Conservation (phyloP, 2,797 vertebrate genomes). For the Sarcoramphus papa region DNA sequence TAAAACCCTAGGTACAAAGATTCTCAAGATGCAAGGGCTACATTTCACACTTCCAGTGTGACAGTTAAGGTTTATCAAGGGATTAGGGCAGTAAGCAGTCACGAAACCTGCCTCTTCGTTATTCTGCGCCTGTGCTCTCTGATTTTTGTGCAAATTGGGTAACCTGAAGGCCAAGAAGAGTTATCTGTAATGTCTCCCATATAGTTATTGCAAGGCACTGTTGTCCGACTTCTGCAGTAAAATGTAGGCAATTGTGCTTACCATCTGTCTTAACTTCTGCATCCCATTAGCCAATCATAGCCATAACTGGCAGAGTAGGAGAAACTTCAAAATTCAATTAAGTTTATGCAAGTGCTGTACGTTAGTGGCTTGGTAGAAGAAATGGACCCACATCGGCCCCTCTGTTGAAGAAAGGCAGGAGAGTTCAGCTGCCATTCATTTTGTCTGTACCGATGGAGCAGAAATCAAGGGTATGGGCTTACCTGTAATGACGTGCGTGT, state of each 20-base stretch:
- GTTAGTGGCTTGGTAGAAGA: not conserved
- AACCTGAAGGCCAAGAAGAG: not conserved
- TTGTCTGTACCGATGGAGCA: not conserved
- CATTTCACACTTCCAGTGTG: not conserved
- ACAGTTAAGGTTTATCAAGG: not conserved
- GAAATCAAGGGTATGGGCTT: not conserved
- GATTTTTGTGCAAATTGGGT: not conserved
- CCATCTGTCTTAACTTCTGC: not conserved
- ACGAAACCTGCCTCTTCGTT: not conserved
- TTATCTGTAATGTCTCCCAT: not conserved
- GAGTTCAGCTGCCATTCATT: not conserved
- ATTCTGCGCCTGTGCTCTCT: not conserved
- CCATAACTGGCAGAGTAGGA: not conserved
- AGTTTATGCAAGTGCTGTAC: not conserved
- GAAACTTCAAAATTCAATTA: not conserved
- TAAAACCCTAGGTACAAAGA: not conserved
- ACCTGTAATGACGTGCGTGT: accelerated
- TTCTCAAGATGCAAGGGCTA: accelerated
- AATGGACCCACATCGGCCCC: not conserved
- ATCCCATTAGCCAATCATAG: accelerated
- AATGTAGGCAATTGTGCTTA: not conserved
- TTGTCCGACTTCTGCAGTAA: not conserved
- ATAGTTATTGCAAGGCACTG: not conserved
- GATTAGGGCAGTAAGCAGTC: not conserved
- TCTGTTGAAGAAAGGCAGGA: not conserved